Evolutionary conservation across 2,888 invertebrate species (phyloP), one percentile per base, ranked within the genome.

Genomic region (Macrophya annulata): DNA sequence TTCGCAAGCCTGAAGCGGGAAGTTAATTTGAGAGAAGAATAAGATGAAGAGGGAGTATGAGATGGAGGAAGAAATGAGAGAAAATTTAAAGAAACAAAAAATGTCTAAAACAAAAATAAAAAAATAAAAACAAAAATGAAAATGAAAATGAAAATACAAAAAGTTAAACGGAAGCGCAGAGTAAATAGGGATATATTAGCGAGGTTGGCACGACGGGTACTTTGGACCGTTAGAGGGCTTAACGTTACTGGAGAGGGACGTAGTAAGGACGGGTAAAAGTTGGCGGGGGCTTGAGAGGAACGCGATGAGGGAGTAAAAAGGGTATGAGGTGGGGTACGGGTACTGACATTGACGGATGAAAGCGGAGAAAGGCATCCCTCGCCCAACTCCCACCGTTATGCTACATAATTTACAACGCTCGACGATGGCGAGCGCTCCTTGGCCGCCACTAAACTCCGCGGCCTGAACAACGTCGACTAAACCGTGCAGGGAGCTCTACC

Each of bases 311-410:
- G 81, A 40, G 81, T 40, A 81, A 81, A 51, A 81, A 62, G 59
- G 62, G 43, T 55, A 31, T 10, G 43, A 77, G 76, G 59, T 12
- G 82, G 51, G 88, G 88, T 87, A 85, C 88, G 87, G 89, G 87
- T 88, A 87, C 86, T 91, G 92, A 92, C 92, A 88, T 90, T 92
- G 92, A 92, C 91, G 90, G 89, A 93, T 92, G 91, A 88, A 83
- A 90, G 89, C 90, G 86, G 89, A 89, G 90, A 91, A 90, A 91
- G 89, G 87, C 89, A 90, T 90, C 86, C 88, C 88, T 79, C 85
- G 71, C 85, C 59, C 65, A 81, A 25, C 86, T 76, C 62, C 87
- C 31, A n/a, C n/a, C 89, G 90, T 92, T 92, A 91, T 91, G 88
- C 89, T 91, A 90, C 90, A 92, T 92, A 92, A 92, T 92, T 92